These are phyloP conservation scores for Zoanthus sociatus DNA, from an alignment of 92 coral and sea anemone species.

Conservation along the genomic window DNA sequence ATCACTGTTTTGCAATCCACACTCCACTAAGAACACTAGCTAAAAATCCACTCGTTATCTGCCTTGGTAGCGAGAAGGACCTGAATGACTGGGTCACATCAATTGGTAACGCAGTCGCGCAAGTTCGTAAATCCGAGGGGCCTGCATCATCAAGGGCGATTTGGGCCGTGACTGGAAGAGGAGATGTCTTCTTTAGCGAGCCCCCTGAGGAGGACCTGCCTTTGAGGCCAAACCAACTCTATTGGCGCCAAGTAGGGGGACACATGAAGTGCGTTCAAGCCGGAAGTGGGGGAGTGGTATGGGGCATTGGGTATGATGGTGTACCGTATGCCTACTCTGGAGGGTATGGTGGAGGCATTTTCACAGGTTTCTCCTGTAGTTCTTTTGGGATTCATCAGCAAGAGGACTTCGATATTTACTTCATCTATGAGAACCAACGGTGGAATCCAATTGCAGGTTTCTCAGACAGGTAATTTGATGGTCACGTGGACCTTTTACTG, in stretches of 20 bases:
- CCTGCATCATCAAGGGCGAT: constrained; percentile 82
- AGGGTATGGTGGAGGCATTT: constrained; percentile 97
- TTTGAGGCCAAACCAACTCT: constrained; percentile 73
- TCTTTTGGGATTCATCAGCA: constrained; percentile 80
- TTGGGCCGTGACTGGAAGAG: constrained; percentile 84
- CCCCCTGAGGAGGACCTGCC: constrained; percentile 61
- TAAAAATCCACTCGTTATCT: constrained; percentile 76
- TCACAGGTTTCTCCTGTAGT: constrained; percentile 81
- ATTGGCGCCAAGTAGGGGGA: constrained; percentile 98
- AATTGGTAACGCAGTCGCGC: constrained; percentile 68
- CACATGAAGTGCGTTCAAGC: constrained; percentile 90
- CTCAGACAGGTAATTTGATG: constrained; percentile 81
- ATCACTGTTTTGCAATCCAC: constrained; percentile 88
- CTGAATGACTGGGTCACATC: constrained; percentile 92
- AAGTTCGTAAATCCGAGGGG: constrained; percentile 79
- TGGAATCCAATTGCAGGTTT: constrained; percentile 95
- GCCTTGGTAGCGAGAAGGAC: constrained; percentile 82
- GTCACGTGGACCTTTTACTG: too few relatives aligned
- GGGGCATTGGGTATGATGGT: constrained; percentile 96
- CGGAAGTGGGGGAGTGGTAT: constrained; percentile 86
- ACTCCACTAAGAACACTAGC: constrained; percentile 77
- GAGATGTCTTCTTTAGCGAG: constrained; percentile 95
- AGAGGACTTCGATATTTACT: constrained; percentile 80
- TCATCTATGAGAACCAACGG: constrained; percentile 93
- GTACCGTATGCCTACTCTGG: constrained; percentile 89